Percentiles rank a stretch among this genome's conserved stretches.
Evolutionary conservation across 2,797 vertebrate species (phyloP).

Genomic region (Chelidonichthys spinosus): DNA sequence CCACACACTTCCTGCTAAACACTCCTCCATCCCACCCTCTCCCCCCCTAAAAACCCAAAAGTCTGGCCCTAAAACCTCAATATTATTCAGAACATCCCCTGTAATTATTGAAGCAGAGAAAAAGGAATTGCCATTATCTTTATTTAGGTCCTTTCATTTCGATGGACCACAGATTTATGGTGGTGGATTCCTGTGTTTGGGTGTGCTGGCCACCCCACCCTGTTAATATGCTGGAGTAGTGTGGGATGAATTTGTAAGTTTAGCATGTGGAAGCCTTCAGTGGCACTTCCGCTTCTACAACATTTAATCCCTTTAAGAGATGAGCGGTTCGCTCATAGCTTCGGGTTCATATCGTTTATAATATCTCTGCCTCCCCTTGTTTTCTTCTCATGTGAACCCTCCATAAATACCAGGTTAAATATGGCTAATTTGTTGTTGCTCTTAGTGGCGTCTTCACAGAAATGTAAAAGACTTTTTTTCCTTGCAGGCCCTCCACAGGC

Average conservation of each 20-base stretch:
- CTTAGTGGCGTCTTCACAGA: not conserved
- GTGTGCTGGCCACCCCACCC: slow-evolving; percentile 71
- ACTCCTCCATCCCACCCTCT: slow-evolving; percentile 65
- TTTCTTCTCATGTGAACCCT: too few relatives aligned
- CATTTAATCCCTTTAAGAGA: slow-evolving; percentile 27
- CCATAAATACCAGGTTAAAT: too few relatives aligned
- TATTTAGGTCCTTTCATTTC: slow-evolving; percentile 79
- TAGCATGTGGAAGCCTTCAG: slow-evolving; percentile 46
- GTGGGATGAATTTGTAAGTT: slow-evolving; percentile 50
- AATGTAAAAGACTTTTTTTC: slow-evolving; percentile 42
- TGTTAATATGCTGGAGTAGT: slow-evolving; percentile 66
- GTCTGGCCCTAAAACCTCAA: slow-evolving; percentile 73
- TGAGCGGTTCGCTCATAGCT: not conserved
- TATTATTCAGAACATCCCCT: slow-evolving; percentile 76
- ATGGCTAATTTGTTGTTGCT: too few relatives aligned
- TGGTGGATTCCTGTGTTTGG: slow-evolving; percentile 73
- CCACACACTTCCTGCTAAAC: slow-evolving; percentile 77
- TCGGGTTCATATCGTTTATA: not conserved
- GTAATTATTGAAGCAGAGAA: slow-evolving; percentile 79
- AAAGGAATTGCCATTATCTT: slow-evolving; percentile 79
- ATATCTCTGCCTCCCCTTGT: not conserved
- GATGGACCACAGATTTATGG: slow-evolving; percentile 78
- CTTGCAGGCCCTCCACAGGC: slow-evolving; percentile 87
- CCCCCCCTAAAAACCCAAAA: slow-evolving; percentile 51
- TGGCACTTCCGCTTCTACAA: slow-evolving; percentile 56